These are phyloP conservation scores for Heteromyza rotundicornis DNA, from an alignment of 2,888 invertebrate genomes.

Conservation along the genomic window DNA sequence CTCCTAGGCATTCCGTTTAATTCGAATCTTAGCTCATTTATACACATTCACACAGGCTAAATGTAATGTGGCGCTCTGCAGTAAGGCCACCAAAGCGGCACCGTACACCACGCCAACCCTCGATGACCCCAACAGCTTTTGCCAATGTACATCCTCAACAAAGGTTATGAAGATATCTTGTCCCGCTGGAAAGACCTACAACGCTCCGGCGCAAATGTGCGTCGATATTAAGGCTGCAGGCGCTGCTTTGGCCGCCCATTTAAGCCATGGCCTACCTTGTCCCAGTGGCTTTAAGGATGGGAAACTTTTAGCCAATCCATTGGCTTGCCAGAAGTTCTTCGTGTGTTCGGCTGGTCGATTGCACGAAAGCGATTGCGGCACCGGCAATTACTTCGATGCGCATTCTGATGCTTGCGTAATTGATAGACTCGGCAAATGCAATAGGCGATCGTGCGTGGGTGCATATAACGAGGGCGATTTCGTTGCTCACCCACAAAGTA, in stretches of 20 bases:
- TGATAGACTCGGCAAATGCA: slow-evolving; percentile 19
- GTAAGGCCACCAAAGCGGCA: too few relatives aligned
- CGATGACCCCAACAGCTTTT: slow-evolving; percentile 40
- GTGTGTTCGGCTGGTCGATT: slow-evolving; percentile 34
- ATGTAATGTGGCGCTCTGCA: too few relatives aligned
- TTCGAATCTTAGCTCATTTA: too few relatives aligned
- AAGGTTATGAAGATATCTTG: slow-evolving; percentile 30
- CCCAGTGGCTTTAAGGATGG: slow-evolving; percentile 37
- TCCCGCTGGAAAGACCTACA: slow-evolving; percentile 28
- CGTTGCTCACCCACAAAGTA: slow-evolving; percentile 22
- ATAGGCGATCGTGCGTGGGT: slow-evolving; percentile 2
- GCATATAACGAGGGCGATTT: slow-evolving; percentile 26
- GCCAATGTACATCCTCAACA: slow-evolving; percentile 38
- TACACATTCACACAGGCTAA: too few relatives aligned
- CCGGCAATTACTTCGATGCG: slow-evolving; percentile 34
- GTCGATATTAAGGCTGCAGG: not conserved
- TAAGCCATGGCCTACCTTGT: slow-evolving; percentile 30
- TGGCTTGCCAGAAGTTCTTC: slow-evolving; percentile 33
- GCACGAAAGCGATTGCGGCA: slow-evolving; percentile 36
- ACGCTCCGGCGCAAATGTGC: slow-evolving; percentile 28
- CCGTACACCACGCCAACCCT: slow-evolving; percentile 26
- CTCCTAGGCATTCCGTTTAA: too few relatives aligned
- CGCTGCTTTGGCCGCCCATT: too few relatives aligned
- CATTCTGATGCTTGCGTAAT: slow-evolving; percentile 25
- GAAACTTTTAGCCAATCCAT: slow-evolving; percentile 31